These are phyloP conservation scores for Drosophila atroscutellata DNA, from an alignment of 2,888 invertebrate genomes.

Conservation along the genomic window DNA sequence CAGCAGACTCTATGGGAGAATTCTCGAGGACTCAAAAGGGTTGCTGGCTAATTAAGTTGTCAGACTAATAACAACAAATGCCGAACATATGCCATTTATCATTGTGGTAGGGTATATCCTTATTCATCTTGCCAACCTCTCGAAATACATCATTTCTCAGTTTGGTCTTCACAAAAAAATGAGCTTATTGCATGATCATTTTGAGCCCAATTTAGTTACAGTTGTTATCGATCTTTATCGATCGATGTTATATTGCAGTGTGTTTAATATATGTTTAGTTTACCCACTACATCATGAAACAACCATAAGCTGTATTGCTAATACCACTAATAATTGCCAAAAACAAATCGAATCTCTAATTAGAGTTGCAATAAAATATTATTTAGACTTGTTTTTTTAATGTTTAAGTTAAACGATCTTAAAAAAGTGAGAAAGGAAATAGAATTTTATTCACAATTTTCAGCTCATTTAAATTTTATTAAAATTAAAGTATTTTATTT, in stretches of 20 bases:
- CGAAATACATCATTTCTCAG: neutral
- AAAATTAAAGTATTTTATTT: neutral
- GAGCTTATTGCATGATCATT: neutral
- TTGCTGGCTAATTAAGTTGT: constrained; percentile 66
- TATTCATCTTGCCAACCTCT: neutral
- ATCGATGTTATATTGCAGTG: neutral
- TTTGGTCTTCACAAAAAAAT: neutral
- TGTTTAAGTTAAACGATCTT: too few species aligned
- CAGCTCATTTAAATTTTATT: neutral
- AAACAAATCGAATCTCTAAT: neutral
- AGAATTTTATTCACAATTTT: too few species aligned
- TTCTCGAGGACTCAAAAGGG: constrained; percentile 23
- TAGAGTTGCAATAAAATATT: too few species aligned
- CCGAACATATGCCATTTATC: constrained; percentile 52
- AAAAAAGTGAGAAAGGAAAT: neutral
- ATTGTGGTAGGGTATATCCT: neutral
- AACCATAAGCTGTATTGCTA: neutral
- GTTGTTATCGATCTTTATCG: neutral
- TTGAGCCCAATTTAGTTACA: neutral
- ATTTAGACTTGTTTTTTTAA: too few species aligned
- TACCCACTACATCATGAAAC: neutral
- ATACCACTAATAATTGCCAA: neutral
- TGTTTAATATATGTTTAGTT: neutral
- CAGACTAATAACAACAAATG: constrained; percentile 51
- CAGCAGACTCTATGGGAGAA: neutral